Evolutionary conservation across 1,140 invertebrate species (phyloP), one percentile per base, ranked within the genome.

Genomic region (Eubasilissa regina): DNA sequence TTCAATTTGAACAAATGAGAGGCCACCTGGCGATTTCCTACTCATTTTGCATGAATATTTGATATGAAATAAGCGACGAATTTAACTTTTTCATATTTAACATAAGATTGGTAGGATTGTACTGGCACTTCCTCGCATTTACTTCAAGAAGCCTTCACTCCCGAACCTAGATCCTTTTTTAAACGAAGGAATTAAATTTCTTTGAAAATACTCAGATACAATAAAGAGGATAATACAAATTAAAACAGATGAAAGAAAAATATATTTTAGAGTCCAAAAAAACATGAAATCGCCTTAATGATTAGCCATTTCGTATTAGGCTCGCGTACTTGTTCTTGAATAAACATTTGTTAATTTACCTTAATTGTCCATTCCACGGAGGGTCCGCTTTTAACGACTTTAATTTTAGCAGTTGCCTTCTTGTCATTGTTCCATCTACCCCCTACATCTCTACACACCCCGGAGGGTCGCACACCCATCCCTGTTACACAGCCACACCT

Each of bases 301-400:
- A 73, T 73, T 73, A 73, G 73, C 77, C 51, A 72, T 74, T 79
- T 74, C 47, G 77, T 74, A 79, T 74, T 79, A 68, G 66, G 25
- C 48, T 48, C 77, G 72, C 79, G 79, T 80, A 76, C 79, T 55
- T 70, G 74, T 76, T 76, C 74, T 76, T 76, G 79, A 75, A 80
- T 80, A 79, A 81, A 81, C 78, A 81, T 81, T 81, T 79, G 80
- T 78, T 81, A 81, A 81, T 81, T 81, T 81, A 75, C 74, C 74
- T 79, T 77, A 81, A 81, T 81, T 81, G 75, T 76, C 74, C 73
- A 77, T 81, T 81, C 77, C 48, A 43, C 79, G 53, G 58, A 78
- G 68, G 73, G 56, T 78, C 45, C 44, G 74, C 58, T 68, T 79
- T 81, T 72, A 78, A 81, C 80, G 80, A 81, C 80, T 81, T 81